Evolutionary conservation across 2,888 invertebrate species (phyloP).

Genomic region (Mystacides longicornis): DNA sequence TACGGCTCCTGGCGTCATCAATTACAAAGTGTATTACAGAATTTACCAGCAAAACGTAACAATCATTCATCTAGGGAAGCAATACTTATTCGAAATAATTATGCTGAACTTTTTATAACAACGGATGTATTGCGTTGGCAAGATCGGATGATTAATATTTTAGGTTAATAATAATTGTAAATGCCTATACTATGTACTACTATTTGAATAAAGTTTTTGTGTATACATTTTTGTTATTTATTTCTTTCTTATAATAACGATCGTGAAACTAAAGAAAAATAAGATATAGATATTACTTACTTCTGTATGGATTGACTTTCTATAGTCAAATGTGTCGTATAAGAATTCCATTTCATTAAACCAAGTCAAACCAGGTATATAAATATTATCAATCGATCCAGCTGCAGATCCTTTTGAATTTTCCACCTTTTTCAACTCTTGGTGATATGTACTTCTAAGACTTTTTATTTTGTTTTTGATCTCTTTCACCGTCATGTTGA

Average conservation of each 20-base stretch:
- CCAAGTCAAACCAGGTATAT: neutral
- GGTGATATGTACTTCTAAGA: neutral
- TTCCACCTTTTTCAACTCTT: neutral
- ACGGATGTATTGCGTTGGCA: too few species aligned
- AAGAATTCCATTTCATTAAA: neutral
- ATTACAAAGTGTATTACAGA: too few species aligned
- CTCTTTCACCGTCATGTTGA: too few species aligned
- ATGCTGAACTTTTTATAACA: too few species aligned
- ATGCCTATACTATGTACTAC: too few species aligned
- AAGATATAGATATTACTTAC: conserved; percentile 1
- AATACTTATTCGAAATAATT: too few species aligned
- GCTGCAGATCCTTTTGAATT: neutral
- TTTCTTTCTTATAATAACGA: neutral
- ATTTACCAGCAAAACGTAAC: too few species aligned
- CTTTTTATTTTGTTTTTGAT: neutral
- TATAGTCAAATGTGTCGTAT: neutral
- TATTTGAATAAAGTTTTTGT: too few species aligned
- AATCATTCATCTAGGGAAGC: too few species aligned
- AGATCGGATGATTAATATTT: too few species aligned
- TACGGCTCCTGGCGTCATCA: too few species aligned
- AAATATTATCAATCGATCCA: neutral
- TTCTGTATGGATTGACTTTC: neutral
- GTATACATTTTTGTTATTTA: neutral
- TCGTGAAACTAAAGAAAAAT: neutral
- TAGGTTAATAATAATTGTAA: too few species aligned